Evolutionary conservation across 2,888 invertebrate genomes (phyloP), one percentile per base, ranked within the genome.

Genomic region (Trichogramma dendrolimi): DNA sequence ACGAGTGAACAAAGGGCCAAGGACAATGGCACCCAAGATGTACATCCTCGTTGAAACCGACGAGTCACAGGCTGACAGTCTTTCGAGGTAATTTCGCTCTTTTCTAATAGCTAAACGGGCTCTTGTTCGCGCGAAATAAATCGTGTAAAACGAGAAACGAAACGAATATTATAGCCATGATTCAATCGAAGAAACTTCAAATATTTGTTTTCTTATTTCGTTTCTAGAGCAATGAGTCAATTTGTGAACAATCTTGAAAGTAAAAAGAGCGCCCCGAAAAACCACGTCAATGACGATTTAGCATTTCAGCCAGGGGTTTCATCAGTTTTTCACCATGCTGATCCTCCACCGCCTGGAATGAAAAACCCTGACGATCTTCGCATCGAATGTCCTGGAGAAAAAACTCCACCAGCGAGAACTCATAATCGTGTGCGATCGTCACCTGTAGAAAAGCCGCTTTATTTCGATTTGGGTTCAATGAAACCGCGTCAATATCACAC

Each of bases 1-100:
- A 27, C 27, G 27, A 27, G 27, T 27, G 27, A 27, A 27, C 27
- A 27, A 27, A 27, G 27, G 2, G 27, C 27, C 27, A 3, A 27
- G 27, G 27, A 55, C 39, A 10, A 63, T 63, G 63, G 44, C 50
- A 2, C 39, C 38, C 38, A 63, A 66, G 41, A 54, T 63, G 55
- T 66, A 59, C 49, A 11, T 65, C 44, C 58, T 65, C 60, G 60
- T 63, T 39, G 55, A 58, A 41, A 27, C 58, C 8, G 65, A 65
- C 38, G 8, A 56, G 47, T 44, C 42, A 4, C 52, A 56, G 5
- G 47, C 39, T 5, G 59, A 61, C 55, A 62, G 61, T 42, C 11
- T 65, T 47, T 52, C 62, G 7, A 63, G 50, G 65, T 66, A 14
- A 43, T 5, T 43, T 38, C 6, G 27, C 27, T 27, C 8, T 10